A percentile compares a stretch with the other conserved stretches of the same genome.
phyloP scores from a whole-genome alignment of 1,140 invertebrate genomes.

The roundworm (Caenorhabditis elegans) region WBcel235 BX284602.5:7610001-7610500 shows the following conservation, averaged over 20 bases:
- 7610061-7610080: constrained; percentile 49
- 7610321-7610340: no score
- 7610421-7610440: no score
- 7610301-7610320: not conserved
- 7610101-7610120: constrained; percentile 34
- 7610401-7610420: no score
- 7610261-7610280: not conserved
- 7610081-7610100: constrained; percentile 49
- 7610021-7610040: no score
- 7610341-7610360: no score
- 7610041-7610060: constrained; percentile 48
- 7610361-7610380: no score
- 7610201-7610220: constrained; percentile 46
- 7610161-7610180: constrained; percentile 48
- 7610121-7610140: constrained; percentile 47
- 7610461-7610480: no score
- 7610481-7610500: no score
- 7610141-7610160: constrained; percentile 41
- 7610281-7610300: not conserved
- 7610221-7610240: constrained; percentile 36
- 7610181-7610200: constrained; percentile 46
- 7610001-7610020: no score
- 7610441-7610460: no score
- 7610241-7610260: constrained; percentile 31
- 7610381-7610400: no score